Evolutionary conservation across 2,888 invertebrate genomes (phyloP).

Genomic region (Leucozona laternaria): DNA sequence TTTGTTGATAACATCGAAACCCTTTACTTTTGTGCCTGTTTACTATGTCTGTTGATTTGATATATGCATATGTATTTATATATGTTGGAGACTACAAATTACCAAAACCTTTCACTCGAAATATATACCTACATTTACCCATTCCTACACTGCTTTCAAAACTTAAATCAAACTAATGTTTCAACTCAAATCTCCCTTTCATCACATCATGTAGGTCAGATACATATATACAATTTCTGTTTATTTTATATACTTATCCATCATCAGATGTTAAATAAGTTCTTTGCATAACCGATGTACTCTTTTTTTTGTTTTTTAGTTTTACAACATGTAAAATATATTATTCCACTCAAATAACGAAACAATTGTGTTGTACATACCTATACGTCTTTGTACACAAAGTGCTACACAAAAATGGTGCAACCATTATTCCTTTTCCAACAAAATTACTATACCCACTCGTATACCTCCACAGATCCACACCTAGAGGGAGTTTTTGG

Average conservation of each 20-base stretch:
- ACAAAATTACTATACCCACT: constrained; percentile 1
- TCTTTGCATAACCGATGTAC: not conserved
- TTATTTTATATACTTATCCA: not conserved
- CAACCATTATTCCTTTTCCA: constrained; percentile 17
- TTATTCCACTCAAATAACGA: constrained; percentile 1
- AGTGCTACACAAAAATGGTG: constrained; percentile 46
- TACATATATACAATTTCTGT: not conserved
- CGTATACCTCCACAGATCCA: not conserved
- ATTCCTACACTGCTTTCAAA: too few species aligned
- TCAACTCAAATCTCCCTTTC: not conserved
- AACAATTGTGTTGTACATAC: constrained; percentile 8
- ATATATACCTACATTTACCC: too few species aligned
- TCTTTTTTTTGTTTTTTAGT: not conserved
- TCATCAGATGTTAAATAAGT: constrained; percentile 31
- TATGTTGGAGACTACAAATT: too few species aligned
- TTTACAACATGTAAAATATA: constrained; percentile 13
- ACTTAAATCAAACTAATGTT: too few species aligned
- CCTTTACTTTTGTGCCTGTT: too few species aligned
- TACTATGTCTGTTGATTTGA: too few species aligned
- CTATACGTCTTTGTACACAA: constrained; percentile 15
- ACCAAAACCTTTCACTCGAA: too few species aligned
- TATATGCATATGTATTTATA: too few species aligned
- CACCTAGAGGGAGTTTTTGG: constrained; percentile 2
- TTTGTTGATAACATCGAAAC: too few species aligned
- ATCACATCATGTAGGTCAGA: not conserved